Evolutionary conservation across 2,113 vertebrate genomes (phyloP).

Genomic region (Ageneiosus marmoratus): DNA sequence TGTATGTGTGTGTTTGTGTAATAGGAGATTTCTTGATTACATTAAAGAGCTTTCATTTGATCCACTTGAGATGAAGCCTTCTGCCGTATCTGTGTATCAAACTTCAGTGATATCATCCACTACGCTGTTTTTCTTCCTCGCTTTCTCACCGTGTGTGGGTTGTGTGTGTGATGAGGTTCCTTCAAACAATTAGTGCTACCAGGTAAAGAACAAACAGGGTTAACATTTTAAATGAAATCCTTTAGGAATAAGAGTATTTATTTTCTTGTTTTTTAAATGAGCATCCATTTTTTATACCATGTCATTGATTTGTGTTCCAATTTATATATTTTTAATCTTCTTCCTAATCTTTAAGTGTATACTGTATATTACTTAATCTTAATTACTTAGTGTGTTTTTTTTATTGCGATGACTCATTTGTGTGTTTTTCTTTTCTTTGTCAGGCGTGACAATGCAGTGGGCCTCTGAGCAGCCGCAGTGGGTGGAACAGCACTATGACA

Average conservation of each 20-base stretch:
- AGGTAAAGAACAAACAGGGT: neutral
- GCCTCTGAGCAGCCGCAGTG: constrained; percentile 98
- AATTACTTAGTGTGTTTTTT: neutral
- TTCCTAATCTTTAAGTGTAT: neutral
- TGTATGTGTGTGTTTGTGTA: constrained; percentile 54
- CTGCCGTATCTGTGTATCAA: constrained; percentile 68
- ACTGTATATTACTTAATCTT: neutral
- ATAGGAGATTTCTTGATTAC: constrained; percentile 80
- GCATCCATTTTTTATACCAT: neutral
- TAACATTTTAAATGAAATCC: neutral
- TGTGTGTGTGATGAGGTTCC: constrained; percentile 3
- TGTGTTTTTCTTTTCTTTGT: neutral
- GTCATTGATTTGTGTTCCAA: neutral
- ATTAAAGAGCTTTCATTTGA: constrained; percentile 75
- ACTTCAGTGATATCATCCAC: constrained; percentile 69
- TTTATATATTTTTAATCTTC: neutral
- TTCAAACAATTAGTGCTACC: constrained; percentile 6
- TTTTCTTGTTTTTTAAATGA: too few relatives aligned
- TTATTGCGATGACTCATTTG: neutral
- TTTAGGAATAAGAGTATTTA: neutral
- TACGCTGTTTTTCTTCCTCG: constrained; percentile 47
- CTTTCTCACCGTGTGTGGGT: constrained; percentile 26
- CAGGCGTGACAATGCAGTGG: constrained; percentile 99
- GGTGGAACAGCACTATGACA: constrained; percentile 99
- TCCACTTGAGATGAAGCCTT: constrained; percentile 74